Conservation (phyloP, 2,888 invertebrate genomes). For the Artemia sp. region DNA sequence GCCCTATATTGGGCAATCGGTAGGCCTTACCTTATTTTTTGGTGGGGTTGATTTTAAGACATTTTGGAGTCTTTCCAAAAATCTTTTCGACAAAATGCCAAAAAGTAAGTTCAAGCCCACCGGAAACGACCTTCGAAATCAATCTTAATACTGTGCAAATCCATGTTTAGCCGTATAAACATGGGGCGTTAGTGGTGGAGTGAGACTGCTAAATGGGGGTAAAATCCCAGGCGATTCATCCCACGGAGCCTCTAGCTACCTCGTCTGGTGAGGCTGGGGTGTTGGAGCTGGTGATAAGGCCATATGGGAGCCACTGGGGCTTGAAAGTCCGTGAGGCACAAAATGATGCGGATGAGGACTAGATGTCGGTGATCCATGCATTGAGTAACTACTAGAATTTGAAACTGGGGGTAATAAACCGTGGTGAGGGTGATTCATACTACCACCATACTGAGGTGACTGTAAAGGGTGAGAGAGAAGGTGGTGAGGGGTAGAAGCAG, state of each 20-base stretch:
- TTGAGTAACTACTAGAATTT: slow-evolving; percentile 20
- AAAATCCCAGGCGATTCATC: slow-evolving; percentile 18
- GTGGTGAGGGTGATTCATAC: slow-evolving; percentile 20
- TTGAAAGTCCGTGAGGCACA: slow-evolving; percentile 21
- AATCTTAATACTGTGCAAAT: slow-evolving; percentile 7
- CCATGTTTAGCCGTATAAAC: neutral
- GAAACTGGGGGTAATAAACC: slow-evolving; percentile 20
- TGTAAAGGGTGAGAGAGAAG: slow-evolving; percentile 32
- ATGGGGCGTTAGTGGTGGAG: neutral
- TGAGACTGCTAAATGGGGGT: slow-evolving; percentile 17
- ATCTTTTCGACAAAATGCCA: too few species aligned
- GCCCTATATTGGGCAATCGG: too few species aligned
- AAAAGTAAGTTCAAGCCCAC: too few species aligned
- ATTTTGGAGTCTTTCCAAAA: too few species aligned
- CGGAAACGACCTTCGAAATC: too few species aligned
- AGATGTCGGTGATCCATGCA: slow-evolving; percentile 22
- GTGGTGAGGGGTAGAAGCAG: slow-evolving; percentile 39
- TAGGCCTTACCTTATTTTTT: too few species aligned
- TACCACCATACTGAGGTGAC: slow-evolving; percentile 19
- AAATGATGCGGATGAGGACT: slow-evolving; percentile 21
- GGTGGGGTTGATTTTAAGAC: too few species aligned
- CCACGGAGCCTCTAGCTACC: slow-evolving; percentile 20
- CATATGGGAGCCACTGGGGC: slow-evolving; percentile 21
- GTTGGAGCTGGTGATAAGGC: slow-evolving; percentile 23
- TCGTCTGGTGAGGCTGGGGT: slow-evolving; percentile 19